A percentile compares a stretch with the other conserved stretches of the same genome.
These are phyloP conservation scores for Apotomis betuletana DNA, from an alignment of 2,888 invertebrate genomes.

Conservation along the genomic window DNA sequence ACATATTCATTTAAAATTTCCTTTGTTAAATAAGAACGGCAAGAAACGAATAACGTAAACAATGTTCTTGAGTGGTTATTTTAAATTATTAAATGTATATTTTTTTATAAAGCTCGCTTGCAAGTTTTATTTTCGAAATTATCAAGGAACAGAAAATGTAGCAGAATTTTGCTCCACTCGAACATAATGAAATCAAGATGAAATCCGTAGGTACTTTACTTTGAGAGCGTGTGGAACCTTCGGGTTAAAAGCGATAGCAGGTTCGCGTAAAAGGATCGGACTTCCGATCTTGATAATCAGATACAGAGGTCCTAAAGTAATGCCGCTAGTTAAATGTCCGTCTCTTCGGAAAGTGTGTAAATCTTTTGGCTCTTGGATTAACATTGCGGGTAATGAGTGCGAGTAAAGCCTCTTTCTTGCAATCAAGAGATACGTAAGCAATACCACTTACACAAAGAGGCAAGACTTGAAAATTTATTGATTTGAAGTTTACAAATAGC, in stretches of 20 bases:
- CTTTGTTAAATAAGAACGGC: constrained; percentile 6
- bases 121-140: not conserved
- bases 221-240: not conserved
- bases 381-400: not conserved
- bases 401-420: too few relatives aligned
- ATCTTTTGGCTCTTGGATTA: not conserved
- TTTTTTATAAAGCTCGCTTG: not conserved
- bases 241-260: constrained; percentile 23
- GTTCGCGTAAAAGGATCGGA: constrained; percentile 24
- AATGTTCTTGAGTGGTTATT: not conserved
- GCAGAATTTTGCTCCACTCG: not conserved
- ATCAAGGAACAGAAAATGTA: not conserved
- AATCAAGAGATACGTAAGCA: too few relatives aligned
- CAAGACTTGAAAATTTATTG: too few relatives aligned
- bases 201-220: not conserved
- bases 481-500: too few relatives aligned
- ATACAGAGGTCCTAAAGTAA: constrained; percentile 20
- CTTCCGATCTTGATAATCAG: constrained; percentile 27
- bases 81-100: constrained; percentile 1
- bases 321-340: not conserved
- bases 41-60: not conserved
- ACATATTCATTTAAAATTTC: constrained; percentile 7
- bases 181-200: constrained; percentile 14
- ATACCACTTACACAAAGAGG: too few relatives aligned
- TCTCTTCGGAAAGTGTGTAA: not conserved